Conservation (phyloP, 1,140 invertebrate species). For the Cotesia vestalis region DNA sequence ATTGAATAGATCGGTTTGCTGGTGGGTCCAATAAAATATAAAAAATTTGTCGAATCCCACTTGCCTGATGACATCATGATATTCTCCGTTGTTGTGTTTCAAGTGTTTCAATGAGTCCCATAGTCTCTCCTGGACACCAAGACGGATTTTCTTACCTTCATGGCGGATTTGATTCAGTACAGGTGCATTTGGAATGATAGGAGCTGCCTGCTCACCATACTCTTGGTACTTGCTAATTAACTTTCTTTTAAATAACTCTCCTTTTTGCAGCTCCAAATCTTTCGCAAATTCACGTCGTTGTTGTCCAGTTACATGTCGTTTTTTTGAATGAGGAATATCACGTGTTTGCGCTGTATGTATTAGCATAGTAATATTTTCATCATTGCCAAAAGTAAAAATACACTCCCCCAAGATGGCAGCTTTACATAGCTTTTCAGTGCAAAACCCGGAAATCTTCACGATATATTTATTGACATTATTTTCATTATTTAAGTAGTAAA, state of each 20-base stretch:
- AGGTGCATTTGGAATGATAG: background rate
- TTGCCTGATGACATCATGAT: background rate
- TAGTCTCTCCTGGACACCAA: background rate
- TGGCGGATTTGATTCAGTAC: background rate
- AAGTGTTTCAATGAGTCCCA: background rate
- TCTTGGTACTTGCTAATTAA: slow-evolving; percentile 1
- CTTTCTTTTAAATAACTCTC: background rate
- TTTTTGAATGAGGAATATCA: background rate
- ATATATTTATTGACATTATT: slow-evolving; percentile 1
- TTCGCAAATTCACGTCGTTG: background rate
- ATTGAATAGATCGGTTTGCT: background rate
- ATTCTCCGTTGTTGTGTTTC: background rate
- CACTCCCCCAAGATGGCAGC: background rate
- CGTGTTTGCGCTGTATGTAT: background rate
- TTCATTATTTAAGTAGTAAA: background rate
- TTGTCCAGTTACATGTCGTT: background rate
- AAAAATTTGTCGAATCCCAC: background rate
- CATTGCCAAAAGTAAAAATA: background rate
- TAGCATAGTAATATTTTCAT: background rate
- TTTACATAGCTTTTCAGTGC: background rate
- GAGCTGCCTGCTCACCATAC: background rate
- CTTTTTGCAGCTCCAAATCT: background rate
- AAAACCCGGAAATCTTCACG: background rate
- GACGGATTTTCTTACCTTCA: background rate
- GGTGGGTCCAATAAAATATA: background rate